Evolutionary conservation across 2,113 vertebrate genomes (phyloP).

Genomic region (Odocoileus hemionus): DNA sequence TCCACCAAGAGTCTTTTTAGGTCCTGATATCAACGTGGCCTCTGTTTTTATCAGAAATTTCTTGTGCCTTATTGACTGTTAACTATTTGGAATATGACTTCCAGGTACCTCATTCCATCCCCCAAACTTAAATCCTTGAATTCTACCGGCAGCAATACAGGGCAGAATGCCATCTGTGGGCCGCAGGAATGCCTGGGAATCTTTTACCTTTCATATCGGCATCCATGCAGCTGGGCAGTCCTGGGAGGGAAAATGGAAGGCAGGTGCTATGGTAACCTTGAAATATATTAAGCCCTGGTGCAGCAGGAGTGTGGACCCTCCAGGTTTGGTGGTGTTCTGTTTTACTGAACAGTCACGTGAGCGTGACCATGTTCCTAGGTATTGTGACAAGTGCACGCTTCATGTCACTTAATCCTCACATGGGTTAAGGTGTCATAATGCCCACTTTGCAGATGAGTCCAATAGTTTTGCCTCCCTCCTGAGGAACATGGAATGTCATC

Average conservation of each 20-base stretch:
- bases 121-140: background rate
- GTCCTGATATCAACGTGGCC: background rate
- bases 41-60: background rate
- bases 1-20: background rate
- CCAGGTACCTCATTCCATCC: background rate
- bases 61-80: background rate
- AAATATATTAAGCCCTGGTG: background rate
- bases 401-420: background rate
- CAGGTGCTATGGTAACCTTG: accelerated
- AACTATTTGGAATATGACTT: background rate
- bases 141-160: background rate
- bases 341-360: too few relatives aligned
- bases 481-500: background rate
- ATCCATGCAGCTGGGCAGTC: background rate
- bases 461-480: background rate
- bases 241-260: background rate
- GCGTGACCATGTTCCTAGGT: accelerated
- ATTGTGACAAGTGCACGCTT: background rate
- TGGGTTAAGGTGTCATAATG: background rate
- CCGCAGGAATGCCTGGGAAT: background rate
- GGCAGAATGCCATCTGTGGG: background rate
- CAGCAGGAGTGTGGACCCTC: background rate
- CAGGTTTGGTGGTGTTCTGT: background rate
- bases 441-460: background rate
- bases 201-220: background rate